These are phyloP conservation scores for Amblyopsis hoosieri DNA, from an alignment of 2,797 vertebrate species.

Conservation along the genomic window DNA sequence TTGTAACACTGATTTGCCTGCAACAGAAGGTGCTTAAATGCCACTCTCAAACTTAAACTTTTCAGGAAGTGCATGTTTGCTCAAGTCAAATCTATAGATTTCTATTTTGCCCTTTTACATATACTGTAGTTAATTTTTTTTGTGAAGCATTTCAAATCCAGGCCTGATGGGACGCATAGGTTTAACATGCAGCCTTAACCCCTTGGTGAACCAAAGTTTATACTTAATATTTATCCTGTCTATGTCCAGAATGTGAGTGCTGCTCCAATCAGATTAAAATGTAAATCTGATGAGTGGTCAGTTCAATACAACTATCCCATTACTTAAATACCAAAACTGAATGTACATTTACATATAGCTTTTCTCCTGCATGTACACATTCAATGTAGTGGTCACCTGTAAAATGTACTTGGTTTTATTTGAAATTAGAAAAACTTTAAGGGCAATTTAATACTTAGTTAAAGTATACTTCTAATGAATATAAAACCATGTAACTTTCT, in stretches of 20 bases:
- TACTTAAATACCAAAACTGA: not conserved
- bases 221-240: conserved; percentile 5
- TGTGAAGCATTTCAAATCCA: not conserved
- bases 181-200: conserved; percentile 28
- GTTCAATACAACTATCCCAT: not conserved
- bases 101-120: conserved; percentile 28
- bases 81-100: conserved; percentile 23
- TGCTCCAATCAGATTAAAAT: not conserved
- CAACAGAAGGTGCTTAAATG: conserved; percentile 7
- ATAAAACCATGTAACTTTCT: not conserved
- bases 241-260: conserved; percentile 20
- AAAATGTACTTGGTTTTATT: not conserved
- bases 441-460: not conserved
- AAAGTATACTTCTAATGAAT: not conserved
- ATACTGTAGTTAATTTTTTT: conserved; percentile 29
- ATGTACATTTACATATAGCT: too few relatives aligned
- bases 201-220: conserved; percentile 1
- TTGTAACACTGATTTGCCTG: conserved; percentile 20
- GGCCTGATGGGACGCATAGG: not conserved
- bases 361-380: too few relatives aligned
- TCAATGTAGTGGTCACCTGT: not conserved
- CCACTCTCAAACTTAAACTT: conserved; percentile 11
- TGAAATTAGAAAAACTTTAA: not conserved
- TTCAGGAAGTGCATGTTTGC: conserved; percentile 18
- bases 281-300: conserved; percentile 12